Conservation (phyloP, 2,797 vertebrate species). For the Tapirus indicus region DNA sequence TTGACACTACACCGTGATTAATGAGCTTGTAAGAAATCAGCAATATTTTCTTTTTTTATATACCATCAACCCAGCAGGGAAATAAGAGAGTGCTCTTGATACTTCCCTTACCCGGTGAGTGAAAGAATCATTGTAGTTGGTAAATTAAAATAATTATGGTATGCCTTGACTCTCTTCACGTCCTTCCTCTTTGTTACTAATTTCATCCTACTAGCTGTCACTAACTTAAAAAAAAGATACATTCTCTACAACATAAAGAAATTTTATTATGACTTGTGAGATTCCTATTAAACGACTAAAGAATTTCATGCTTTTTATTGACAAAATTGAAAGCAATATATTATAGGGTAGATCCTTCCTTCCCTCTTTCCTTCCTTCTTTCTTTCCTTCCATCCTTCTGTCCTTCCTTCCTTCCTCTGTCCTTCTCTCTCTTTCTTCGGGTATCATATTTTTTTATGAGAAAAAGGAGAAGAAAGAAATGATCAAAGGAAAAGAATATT, state of each 20-base stretch:
- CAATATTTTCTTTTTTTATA: neutral
- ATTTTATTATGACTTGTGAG: neutral
- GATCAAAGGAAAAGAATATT: neutral
- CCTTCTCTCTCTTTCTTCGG: neutral
- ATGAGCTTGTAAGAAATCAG: neutral
- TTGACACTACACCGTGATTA: neutral
- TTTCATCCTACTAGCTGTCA: neutral
- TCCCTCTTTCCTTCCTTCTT: no score
- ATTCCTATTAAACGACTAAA: neutral
- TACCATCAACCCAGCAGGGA: neutral
- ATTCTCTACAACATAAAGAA: neutral
- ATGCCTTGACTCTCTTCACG: neutral
- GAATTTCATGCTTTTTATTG: neutral
- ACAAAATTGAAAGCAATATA: neutral
- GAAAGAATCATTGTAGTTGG: neutral
- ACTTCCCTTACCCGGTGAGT: neutral
- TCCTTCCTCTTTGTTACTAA: neutral
- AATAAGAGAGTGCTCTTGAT: fast-evolving
- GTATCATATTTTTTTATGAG: neutral
- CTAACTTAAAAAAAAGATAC: neutral
- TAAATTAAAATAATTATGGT: neutral
- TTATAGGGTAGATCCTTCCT: neutral
- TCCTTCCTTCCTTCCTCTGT: neutral
- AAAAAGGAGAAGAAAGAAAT: neutral
- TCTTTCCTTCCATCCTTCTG: neutral